Conservation (phyloP, 2,888 invertebrate genomes). For the Ophion obscuratus region DNA sequence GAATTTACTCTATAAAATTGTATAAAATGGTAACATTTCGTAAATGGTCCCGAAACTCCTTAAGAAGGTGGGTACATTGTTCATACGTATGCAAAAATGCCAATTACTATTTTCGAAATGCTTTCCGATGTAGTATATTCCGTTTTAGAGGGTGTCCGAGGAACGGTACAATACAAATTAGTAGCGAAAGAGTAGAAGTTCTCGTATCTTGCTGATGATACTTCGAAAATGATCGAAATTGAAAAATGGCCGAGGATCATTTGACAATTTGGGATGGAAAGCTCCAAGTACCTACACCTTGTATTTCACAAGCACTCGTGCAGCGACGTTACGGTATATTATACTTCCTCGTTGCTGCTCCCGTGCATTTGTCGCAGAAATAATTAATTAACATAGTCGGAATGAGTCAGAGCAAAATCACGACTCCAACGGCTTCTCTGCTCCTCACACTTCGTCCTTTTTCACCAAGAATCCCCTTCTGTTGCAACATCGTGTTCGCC, state of each 20-base stretch:
- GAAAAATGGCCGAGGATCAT: not conserved
- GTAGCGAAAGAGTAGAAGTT: not conserved
- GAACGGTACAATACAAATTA: not conserved
- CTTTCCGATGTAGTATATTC: too few species aligned
- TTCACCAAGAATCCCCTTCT: not conserved
- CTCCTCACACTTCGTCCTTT: constrained; percentile 12
- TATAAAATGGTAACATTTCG: too few species aligned
- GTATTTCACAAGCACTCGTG: constrained; percentile 38
- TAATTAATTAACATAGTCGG: constrained; percentile 78
- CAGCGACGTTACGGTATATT: constrained; percentile 55
- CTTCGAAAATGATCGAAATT: too few species aligned
- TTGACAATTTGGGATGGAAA: constrained; percentile 4
- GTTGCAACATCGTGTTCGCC: not conserved
- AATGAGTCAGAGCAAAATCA: constrained; percentile 55
- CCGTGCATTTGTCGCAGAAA: constrained; percentile 76
- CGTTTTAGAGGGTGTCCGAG: too few species aligned
- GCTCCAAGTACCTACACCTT: not conserved
- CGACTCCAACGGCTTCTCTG: constrained; percentile 55
- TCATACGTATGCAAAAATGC: too few species aligned
- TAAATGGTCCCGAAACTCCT: too few species aligned
- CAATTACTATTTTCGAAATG: too few species aligned
- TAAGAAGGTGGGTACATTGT: too few species aligned
- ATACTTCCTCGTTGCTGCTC: constrained; percentile 32
- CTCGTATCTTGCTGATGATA: not conserved
- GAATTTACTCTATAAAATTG: too few species aligned